Evolutionary conservation across 2,113 vertebrate genomes (phyloP).

Genomic region (Colaptes auratus): DNA sequence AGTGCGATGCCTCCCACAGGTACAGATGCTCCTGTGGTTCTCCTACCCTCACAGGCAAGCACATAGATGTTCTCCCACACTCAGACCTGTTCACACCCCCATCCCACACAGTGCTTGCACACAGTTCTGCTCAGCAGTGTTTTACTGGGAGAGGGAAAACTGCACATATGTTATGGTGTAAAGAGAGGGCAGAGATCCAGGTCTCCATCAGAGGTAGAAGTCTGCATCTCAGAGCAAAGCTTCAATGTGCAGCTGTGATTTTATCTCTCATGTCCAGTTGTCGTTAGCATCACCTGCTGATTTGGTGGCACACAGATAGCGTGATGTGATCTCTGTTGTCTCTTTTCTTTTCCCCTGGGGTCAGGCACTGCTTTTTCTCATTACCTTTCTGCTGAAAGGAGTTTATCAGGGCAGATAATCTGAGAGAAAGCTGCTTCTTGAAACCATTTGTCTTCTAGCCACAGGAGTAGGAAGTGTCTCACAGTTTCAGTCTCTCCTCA

Average conservation of each 20-base stretch:
- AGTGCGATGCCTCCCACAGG: background rate
- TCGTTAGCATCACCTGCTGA: slow-evolving; percentile 29
- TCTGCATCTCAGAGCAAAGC: background rate
- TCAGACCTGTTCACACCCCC: background rate
- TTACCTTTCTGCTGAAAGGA: slow-evolving; percentile 52
- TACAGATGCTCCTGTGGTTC: background rate
- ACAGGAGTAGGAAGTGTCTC: background rate
- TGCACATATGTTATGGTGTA: background rate
- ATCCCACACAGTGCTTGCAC: background rate
- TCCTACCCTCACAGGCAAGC: background rate
- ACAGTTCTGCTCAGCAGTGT: background rate
- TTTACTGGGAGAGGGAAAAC: slow-evolving; percentile 3
- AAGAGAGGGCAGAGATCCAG: background rate
- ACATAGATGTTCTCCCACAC: background rate
- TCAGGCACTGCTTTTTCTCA: slow-evolving; percentile 54
- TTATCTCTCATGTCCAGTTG: slow-evolving; percentile 12
- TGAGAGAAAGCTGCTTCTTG: slow-evolving; percentile 15
- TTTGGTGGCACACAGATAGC: background rate
- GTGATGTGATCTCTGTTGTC: slow-evolving; percentile 13
- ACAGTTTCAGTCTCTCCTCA: background rate
- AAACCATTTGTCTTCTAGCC: slow-evolving; percentile 54
- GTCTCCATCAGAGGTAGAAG: background rate
- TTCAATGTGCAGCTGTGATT: background rate
- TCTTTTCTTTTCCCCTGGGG: slow-evolving; percentile 6
- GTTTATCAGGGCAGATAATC: slow-evolving; percentile 60